Conservation (phyloP, 2,113 vertebrate genomes). For the Elephantulus edwardii region DNA sequence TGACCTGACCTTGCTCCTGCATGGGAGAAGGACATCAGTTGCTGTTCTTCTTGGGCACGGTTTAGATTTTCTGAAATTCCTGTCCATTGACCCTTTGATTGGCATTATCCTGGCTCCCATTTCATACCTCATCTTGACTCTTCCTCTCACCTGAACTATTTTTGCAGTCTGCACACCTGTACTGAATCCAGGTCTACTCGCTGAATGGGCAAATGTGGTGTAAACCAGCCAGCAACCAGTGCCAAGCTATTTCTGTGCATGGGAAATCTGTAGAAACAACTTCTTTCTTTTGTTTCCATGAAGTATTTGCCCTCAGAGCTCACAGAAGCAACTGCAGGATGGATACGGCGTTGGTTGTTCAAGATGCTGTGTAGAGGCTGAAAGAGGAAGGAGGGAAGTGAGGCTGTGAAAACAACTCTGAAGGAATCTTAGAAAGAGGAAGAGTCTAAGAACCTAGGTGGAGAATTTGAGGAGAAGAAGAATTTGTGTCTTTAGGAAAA, state of each 20-base stretch:
- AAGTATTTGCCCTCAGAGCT: neutral
- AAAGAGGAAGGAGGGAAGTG: neutral
- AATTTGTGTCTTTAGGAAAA: neutral
- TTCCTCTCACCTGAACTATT: neutral
- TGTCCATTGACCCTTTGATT: neutral
- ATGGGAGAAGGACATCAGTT: too few relatives aligned
- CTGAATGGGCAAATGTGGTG: neutral
- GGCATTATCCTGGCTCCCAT: neutral
- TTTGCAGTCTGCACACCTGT: neutral
- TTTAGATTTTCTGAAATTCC: neutral
- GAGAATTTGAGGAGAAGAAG: neutral
- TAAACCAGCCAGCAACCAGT: neutral
- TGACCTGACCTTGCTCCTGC: neutral
- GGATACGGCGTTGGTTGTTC: neutral
- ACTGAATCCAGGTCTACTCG: neutral
- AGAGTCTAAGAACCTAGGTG: neutral
- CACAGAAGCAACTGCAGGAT: neutral
- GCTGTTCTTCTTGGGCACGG: neutral
- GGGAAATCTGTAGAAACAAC: neutral
- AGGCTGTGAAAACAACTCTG: neutral
- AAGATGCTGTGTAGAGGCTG: neutral
- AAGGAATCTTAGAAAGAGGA: constrained; percentile 33
- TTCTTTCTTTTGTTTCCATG: constrained; percentile 36
- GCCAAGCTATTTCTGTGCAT: neutral
- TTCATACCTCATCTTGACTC: neutral